phyloP scores from a whole-genome alignment of 2,888 invertebrate species.

The Troglohyphantes excavatus region DNA sequence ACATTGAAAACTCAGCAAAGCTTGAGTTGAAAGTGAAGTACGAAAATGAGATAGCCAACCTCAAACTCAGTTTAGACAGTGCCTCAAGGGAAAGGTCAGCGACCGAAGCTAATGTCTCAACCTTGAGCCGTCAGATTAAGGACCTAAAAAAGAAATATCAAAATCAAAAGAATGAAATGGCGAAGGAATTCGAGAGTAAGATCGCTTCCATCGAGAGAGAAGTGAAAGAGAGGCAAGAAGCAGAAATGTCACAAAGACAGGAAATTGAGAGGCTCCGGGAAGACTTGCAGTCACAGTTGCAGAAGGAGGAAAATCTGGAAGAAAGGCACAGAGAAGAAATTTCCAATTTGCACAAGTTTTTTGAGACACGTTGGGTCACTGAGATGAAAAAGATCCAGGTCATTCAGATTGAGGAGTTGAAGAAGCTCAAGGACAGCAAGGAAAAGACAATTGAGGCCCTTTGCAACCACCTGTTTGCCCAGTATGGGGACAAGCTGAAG shows the following conservation, averaged over 20 bases:
- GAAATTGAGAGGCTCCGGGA: constrained; percentile 37
- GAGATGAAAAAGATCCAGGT: constrained; percentile 57
- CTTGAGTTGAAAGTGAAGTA: constrained; percentile 14
- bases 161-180: not conserved
- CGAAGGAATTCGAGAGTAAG: constrained; percentile 37
- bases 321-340: constrained; percentile 50
- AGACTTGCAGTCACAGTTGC: constrained; percentile 22
- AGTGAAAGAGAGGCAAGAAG: constrained; percentile 7
- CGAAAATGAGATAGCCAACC: not conserved
- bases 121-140: constrained; percentile 32
- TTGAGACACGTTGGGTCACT: constrained; percentile 39
- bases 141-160: constrained; percentile 7
- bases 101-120: not conserved
- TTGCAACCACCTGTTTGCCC: constrained; percentile 43
- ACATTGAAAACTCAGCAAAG: constrained; percentile 16
- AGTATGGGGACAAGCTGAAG: constrained; percentile 43
- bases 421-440: constrained; percentile 58
- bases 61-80: constrained; percentile 18
- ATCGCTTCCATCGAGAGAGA: constrained; percentile 2
- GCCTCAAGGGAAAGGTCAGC: constrained; percentile 23
- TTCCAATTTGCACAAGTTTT: constrained; percentile 31
- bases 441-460: constrained; percentile 58
- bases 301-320: constrained; percentile 38
- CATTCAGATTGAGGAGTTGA: constrained; percentile 51
- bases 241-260: not conserved